Conservation (phyloP, 2,797 vertebrate species). For the Prunella strophiata region DNA sequence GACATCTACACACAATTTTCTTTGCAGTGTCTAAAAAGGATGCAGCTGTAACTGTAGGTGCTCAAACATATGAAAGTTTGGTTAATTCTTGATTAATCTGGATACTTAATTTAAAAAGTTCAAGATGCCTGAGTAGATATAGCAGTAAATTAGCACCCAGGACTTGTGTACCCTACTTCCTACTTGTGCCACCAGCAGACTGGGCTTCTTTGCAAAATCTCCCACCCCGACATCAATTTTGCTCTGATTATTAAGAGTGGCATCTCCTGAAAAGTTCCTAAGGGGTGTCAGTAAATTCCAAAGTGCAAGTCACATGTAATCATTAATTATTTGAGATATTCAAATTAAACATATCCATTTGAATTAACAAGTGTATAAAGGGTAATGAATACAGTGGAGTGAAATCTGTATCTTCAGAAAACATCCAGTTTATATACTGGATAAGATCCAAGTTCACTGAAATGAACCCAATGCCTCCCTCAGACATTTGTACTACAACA, state of each 20-base stretch:
- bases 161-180: background rate
- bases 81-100: background rate
- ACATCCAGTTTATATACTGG: background rate
- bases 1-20: accelerated
- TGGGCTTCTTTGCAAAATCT: background rate
- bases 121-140: background rate
- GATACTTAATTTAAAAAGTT: background rate
- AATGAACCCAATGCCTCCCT: background rate
- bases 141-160: background rate
- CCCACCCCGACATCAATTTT: background rate
- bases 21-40: background rate
- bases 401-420: background rate
- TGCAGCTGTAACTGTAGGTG: background rate
- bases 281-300: background rate
- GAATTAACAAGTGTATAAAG: background rate
- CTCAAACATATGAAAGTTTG: background rate
- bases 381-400: background rate
- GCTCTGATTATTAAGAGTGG: background rate
- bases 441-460: background rate
- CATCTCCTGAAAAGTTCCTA: background rate
- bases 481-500: background rate
- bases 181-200: accelerated
- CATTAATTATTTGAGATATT: background rate
- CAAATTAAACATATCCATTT: background rate
- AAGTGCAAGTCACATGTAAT: background rate